These are phyloP conservation scores for Phyllostomus hastatus DNA, from an alignment of 2,113 vertebrate genomes.

Conservation along the genomic window DNA sequence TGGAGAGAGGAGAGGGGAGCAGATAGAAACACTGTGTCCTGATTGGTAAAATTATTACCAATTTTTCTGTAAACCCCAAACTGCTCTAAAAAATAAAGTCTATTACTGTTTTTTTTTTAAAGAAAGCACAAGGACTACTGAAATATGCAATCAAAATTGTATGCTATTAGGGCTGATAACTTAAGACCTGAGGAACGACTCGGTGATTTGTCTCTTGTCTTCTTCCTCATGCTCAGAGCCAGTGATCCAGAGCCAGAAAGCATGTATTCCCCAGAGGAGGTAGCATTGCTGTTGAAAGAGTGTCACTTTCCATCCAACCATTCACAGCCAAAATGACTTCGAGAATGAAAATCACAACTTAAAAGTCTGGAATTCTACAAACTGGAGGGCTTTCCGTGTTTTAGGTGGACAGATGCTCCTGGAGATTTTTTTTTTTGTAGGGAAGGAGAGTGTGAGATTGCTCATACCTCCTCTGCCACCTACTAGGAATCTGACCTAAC, in stretches of 20 bases:
- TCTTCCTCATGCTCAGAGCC: neutral
- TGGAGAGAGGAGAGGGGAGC: neutral
- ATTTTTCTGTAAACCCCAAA: neutral
- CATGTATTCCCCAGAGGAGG: neutral
- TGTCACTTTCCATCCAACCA: neutral
- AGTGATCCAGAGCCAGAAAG: neutral
- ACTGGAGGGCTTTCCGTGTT: neutral
- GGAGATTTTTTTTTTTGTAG: neutral
- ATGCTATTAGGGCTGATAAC: neutral
- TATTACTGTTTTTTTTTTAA: neutral
- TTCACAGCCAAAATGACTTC: neutral
- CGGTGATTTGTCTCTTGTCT: slow-evolving; percentile 33
- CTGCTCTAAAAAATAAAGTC: neutral
- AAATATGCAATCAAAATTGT: neutral
- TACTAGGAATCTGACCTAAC: neutral
- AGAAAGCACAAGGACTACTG: neutral
- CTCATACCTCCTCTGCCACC: neutral
- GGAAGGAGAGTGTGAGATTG: neutral
- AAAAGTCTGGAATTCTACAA: neutral
- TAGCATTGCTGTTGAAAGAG: neutral
- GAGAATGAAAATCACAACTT: neutral
- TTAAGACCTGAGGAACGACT: slow-evolving; percentile 8
- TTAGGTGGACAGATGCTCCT: neutral
- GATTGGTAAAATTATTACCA: neutral
- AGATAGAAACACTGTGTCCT: neutral